Evolutionary conservation across 2,113 vertebrate species (phyloP).

Genomic region (Cricetomys ansorgei): DNA sequence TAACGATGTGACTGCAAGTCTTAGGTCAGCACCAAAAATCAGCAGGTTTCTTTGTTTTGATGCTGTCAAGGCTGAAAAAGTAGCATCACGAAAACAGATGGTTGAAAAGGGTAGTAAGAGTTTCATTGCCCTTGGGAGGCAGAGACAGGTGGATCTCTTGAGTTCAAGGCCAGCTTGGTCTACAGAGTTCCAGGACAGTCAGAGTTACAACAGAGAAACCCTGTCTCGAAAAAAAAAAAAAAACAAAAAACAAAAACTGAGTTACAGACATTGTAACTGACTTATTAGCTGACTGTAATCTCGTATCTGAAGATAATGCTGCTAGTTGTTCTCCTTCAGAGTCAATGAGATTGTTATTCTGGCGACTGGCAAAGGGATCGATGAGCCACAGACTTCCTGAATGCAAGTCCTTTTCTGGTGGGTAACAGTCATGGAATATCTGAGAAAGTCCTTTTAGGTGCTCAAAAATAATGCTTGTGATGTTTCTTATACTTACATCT

Average conservation of each 20-base stretch:
- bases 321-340: slow-evolving; percentile 71
- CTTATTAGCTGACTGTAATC: slow-evolving; percentile 69
- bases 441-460: slow-evolving; percentile 76
- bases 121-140: slow-evolving; percentile 75
- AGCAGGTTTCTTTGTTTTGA: slow-evolving; percentile 73
- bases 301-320: slow-evolving; percentile 72
- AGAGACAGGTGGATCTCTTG: no score
- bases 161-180: no score
- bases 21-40: slow-evolving; percentile 62
- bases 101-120: slow-evolving; percentile 75
- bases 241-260: slow-evolving; percentile 82
- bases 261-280: slow-evolving; percentile 75
- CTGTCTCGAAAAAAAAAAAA: no score
- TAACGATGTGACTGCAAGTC: slow-evolving; percentile 80
- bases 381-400: slow-evolving; percentile 75
- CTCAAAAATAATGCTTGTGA: slow-evolving; percentile 60
- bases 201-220: no score
- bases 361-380: slow-evolving; percentile 68
- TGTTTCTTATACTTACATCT: slow-evolving; percentile 39
- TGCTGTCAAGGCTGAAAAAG: slow-evolving; percentile 76
- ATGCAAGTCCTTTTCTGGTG: slow-evolving; percentile 69
- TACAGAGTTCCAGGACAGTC: no score
- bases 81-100: slow-evolving; percentile 73
- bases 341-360: slow-evolving; percentile 62
- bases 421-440: slow-evolving; percentile 69